Conservation (phyloP, 2,797 vertebrate species). For the Coluber constrictor region DNA sequence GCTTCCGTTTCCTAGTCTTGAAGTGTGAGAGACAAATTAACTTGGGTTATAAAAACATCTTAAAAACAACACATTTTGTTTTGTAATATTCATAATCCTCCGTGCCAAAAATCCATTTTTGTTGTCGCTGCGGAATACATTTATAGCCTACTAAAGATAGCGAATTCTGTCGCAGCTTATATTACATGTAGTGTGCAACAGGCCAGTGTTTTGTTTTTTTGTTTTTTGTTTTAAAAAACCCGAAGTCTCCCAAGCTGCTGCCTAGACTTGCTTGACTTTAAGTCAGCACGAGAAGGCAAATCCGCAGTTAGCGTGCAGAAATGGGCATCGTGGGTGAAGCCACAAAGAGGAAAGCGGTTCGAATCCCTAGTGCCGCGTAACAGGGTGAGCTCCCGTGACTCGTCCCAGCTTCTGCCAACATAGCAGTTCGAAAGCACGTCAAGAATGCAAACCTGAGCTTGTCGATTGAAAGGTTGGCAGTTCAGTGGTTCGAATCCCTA, state of each 20-base stretch:
- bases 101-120: constrained; percentile 59
- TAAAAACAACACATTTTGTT: constrained; percentile 78
- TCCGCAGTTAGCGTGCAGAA: background rate
- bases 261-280: background rate
- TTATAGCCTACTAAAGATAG: constrained; percentile 55
- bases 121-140: constrained; percentile 45
- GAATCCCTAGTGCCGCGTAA: no score
- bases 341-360: no score
- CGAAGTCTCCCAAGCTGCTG: background rate
- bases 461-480: no score
- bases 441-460: no score
- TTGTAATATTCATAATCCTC: constrained; percentile 70
- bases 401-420: no score
- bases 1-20: constrained; percentile 68
- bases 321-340: background rate
- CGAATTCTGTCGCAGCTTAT: constrained; percentile 46
- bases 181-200: constrained; percentile 42
- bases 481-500: no score
- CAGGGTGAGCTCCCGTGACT: no score
- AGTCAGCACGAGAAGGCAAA: background rate
- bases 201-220: background rate
- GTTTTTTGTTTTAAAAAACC: background rate
- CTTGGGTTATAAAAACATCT: constrained; percentile 74
- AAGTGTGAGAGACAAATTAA: constrained; percentile 78
- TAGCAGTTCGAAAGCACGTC: no score